Evolutionary conservation across 2,888 invertebrate genomes (phyloP).

Genomic region (Tortrix viridana): DNA sequence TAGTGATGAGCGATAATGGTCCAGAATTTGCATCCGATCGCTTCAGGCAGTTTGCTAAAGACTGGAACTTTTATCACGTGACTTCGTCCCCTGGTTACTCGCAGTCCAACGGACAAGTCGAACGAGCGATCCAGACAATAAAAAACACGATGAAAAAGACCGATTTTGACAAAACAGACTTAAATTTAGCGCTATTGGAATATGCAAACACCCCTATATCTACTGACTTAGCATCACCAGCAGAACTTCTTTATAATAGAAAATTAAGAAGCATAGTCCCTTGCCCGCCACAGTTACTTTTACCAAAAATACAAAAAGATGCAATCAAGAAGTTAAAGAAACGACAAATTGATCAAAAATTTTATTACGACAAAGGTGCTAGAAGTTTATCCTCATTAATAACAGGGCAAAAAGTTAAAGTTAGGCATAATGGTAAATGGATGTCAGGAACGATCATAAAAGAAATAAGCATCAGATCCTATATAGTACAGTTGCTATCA

Average conservation of each 20-base stretch:
- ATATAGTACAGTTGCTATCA: conserved; percentile 1
- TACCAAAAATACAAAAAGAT: conserved; percentile 6
- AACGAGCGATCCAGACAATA: conserved; percentile 7
- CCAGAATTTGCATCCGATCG: background rate
- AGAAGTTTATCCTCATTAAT: background rate
- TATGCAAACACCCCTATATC: conserved; percentile 8
- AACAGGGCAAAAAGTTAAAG: conserved; percentile 8
- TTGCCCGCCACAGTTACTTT: conserved; percentile 2
- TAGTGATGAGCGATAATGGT: conserved; percentile 6
- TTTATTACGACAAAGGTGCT: conserved; percentile 1
- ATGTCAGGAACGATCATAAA: background rate
- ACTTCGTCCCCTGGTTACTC: too few species aligned
- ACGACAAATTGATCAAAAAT: conserved; percentile 2
- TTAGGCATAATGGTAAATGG: background rate
- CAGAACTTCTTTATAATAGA: conserved; percentile 12
- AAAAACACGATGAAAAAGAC: conserved; percentile 19
- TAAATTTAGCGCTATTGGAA: conserved; percentile 10
- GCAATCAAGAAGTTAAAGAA: background rate
- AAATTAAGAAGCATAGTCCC: conserved; percentile 13
- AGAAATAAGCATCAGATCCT: background rate
- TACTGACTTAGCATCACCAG: conserved; percentile 11
- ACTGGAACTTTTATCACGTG: too few species aligned
- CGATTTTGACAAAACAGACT: conserved; percentile 10
- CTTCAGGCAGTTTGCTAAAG: too few species aligned
- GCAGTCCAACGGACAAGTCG: background rate